Evolutionary conservation across 2,888 invertebrate species (phyloP), one percentile per base, ranked within the genome.

Genomic region (Drosophila affinis): DNA sequence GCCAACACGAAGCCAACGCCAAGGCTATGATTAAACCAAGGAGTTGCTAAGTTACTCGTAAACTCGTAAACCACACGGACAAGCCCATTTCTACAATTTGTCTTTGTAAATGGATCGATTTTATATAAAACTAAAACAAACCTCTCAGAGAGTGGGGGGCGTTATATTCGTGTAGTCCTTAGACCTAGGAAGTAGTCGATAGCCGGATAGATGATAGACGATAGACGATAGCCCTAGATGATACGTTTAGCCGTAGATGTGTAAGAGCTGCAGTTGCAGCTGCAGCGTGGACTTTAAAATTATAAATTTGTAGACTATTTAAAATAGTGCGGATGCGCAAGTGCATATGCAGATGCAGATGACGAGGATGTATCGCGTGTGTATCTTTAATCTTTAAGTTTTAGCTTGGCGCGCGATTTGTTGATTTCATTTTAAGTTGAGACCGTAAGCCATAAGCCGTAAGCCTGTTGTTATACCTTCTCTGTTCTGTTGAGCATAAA

Each of bases 41-140:
- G 61, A 53, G 29, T 49, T 60, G 70, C 53, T 71, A 70, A 34
- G 71, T 49, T 62, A 72, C 70, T 71, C 39, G 45, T 57, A 48
- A 60, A 54, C 39, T 71, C 39, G 45, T 62, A 53, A 60, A 54
- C 39, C 56, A 74, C 48, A 67, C 78, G 79, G 87, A 83, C 83
- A 86, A 84, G 56, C 65, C 74, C 73, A 87, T 88, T 86, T 70
- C 72, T 75, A 80, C 77, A 88, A 86, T 75, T 83, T 83, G 87
- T 74, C 85, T 89, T 90, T 92, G 91, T 91, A 91, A 91, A 92
- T 91, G 91, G 90, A 92, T 91, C 92, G 92, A 91, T 91, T 91
- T 91, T 91, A 91, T 90, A 88, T 72, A 73, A 69, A 64, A 64
- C 49, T 55, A 45, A 49, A 64, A 57, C 61, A 62, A 70, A 70